Evolutionary conservation across 2,797 vertebrate species (phyloP).

Genomic region (Galaxias olidus): DNA sequence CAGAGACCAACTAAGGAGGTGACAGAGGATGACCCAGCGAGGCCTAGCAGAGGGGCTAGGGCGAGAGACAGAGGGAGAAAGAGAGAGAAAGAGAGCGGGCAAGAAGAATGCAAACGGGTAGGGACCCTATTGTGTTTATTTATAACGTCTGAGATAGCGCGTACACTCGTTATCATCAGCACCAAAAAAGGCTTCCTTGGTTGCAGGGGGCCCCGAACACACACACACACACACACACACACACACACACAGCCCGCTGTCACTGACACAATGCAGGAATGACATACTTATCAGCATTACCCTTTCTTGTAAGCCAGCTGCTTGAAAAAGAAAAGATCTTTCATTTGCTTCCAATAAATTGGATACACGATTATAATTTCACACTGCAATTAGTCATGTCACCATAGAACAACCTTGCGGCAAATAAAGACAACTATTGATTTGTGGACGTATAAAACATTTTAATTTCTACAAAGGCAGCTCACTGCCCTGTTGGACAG

Average conservation of each 20-base stretch:
- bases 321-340: background rate
- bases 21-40: background rate
- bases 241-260: conserved; percentile 18
- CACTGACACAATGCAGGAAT: conserved; percentile 49
- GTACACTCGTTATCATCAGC: conserved; percentile 54
- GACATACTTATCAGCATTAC: conserved; percentile 36
- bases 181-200: conserved; percentile 62
- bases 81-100: conserved; percentile 10
- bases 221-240: background rate
- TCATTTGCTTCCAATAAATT: background rate
- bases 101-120: conserved; percentile 1
- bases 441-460: conserved; percentile 45
- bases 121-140: conserved; percentile 65
- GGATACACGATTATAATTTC: too few relatives aligned
- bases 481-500: conserved; percentile 22
- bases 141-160: conserved; percentile 69
- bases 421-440: background rate
- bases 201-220: conserved; percentile 33
- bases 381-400: background rate
- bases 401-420: too few relatives aligned
- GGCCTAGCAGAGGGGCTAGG: conserved; percentile 13
- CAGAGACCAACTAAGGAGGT: background rate
- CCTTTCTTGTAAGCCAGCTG: conserved; percentile 14
- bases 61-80: conserved; percentile 8
- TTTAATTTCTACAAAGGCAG: conserved; percentile 53